Percentiles rank a stretch among this genome's conserved stretches.
Conservation (phyloP, 2,888 invertebrate species). For the Pristionchus japonicus region DNA sequence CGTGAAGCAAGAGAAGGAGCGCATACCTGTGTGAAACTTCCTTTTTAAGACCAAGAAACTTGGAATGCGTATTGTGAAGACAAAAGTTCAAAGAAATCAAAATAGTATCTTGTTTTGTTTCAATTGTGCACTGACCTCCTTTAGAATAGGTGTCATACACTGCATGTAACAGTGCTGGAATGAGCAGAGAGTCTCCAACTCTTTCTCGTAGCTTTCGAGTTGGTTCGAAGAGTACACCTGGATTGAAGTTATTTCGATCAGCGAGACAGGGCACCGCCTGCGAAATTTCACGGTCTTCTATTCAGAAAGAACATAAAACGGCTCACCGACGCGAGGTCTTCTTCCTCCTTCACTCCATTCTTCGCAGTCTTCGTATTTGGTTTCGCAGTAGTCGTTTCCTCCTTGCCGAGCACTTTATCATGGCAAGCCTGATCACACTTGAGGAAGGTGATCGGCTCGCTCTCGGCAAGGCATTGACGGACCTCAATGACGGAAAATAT, state of each 20-base stretch:
- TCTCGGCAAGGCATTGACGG: conserved; percentile 66
- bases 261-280: background rate
- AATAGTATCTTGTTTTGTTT: too few relatives aligned
- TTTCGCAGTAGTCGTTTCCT: conserved; percentile 12
- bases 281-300: background rate
- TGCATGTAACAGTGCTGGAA: conserved; percentile 70
- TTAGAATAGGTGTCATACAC: conserved; percentile 63
- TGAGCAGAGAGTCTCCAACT: conserved; percentile 66
- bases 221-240: conserved; percentile 63
- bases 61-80: too few relatives aligned
- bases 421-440: conserved; percentile 73
- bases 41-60: too few relatives aligned
- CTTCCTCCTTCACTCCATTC: background rate
- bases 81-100: too few relatives aligned
- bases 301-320: background rate
- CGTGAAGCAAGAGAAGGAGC: conserved; percentile 56
- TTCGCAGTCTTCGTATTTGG: background rate
- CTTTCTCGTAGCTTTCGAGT: conserved; percentile 66
- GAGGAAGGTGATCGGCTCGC: conserved; percentile 72
- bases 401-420: conserved; percentile 53
- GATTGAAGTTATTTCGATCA: background rate
- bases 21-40: conserved; percentile 68
- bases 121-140: too few relatives aligned
- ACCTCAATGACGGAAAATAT: too few relatives aligned
- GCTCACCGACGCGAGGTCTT: background rate